Evolutionary conservation across 2,888 invertebrate species (phyloP), one percentile per base, ranked within the genome.

Genomic region (Coleophora flavipennella): DNA sequence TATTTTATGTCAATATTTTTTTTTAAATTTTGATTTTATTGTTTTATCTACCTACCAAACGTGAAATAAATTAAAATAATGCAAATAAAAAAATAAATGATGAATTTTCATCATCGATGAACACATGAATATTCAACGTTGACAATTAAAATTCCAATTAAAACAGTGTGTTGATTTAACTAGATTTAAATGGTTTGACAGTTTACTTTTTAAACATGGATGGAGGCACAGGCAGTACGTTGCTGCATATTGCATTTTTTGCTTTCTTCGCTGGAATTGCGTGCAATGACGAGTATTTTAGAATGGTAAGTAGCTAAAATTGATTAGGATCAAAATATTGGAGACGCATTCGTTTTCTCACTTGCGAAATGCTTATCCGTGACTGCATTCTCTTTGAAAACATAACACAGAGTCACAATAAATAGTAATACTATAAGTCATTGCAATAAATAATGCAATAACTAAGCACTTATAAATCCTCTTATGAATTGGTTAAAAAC

Each of bases 241-340:
- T 64, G 49, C 51, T 59, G 50, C 51, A 56, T 36, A 38, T 51
- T 25, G 43, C 67, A 53, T 48, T 77, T 52, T 62, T 81, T 68
- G 73, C 80, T 76, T 75, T 79, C 74, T 74, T 59, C 64, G 67
- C 72, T 57, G 65, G 75, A 61, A 55, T 76, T 67, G 81, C 64
- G 59, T 49, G 55, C 44, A 58, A 65, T 20, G 59, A 80, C 50
- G 79, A 79, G 38, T 76, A 80, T 59, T 74, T 77, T 45, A 73
- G 76, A 63, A 80, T 80, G 81, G 83, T 84, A 50, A 79, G 83
- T 68, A 45, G 37, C 14, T 40, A 45, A 46, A 46, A 47, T 28
- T 34, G 33, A 36, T 37, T 34, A 3, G 20, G 42, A 42, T 35
- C 34, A 28, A 34, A 44, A 33, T 41, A 27, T 39, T 39, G 25